Conservation (phyloP, 1,140 invertebrate genomes). For the Anthonomus grandis region DNA sequence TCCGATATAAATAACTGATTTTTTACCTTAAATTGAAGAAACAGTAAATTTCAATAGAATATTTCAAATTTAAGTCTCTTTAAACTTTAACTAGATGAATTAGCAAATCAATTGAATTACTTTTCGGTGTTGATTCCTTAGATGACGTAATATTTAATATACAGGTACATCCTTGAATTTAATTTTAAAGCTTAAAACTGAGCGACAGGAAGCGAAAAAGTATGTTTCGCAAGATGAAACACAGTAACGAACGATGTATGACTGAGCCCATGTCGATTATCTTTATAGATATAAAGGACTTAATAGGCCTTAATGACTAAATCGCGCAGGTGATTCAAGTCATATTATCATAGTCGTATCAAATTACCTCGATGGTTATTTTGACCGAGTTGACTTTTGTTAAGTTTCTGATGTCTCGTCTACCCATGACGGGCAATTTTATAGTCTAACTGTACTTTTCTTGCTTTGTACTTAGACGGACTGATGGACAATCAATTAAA, state of each 20-base stretch:
- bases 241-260: neutral
- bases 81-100: neutral
- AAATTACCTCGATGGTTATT: slow-evolving; percentile 1
- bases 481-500: slow-evolving; percentile 15
- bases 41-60: too few relatives aligned
- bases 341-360: neutral
- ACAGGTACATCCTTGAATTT: too few relatives aligned
- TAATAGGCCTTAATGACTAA: slow-evolving; percentile 4
- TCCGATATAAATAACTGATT: too few relatives aligned
- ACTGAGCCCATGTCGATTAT: neutral
- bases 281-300: neutral
- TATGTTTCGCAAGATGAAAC: neutral
- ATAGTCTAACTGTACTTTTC: slow-evolving; percentile 16
- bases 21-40: too few relatives aligned
- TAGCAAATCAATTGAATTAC: too few relatives aligned
- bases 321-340: slow-evolving; percentile 5
- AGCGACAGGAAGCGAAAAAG: too few relatives aligned
- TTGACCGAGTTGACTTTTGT: slow-evolving; percentile 4
- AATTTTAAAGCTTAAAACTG: too few relatives aligned
- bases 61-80: too few relatives aligned
- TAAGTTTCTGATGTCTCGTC: slow-evolving; percentile 4
- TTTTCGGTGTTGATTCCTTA: too few relatives aligned
- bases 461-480: slow-evolving; percentile 2
- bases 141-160: too few relatives aligned
- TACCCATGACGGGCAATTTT: slow-evolving; percentile 11